These are phyloP conservation scores for Orthosia cruda DNA, from an alignment of 2,888 invertebrate genomes.

Conservation along the genomic window DNA sequence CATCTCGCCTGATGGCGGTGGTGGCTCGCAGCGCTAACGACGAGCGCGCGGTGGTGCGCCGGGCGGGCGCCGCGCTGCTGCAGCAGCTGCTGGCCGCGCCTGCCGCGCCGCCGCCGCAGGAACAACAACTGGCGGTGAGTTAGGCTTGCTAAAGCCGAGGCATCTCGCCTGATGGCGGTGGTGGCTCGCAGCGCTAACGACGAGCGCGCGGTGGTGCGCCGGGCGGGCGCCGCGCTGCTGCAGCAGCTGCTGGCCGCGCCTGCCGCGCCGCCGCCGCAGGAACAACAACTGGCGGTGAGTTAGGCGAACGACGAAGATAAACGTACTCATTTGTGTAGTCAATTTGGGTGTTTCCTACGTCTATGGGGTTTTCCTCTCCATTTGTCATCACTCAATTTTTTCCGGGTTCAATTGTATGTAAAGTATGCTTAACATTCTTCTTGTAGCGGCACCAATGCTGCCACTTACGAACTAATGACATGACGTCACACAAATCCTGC, in stretches of 20 bases:
- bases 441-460: no score
- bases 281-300: slow-evolving; percentile 2
- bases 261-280: background rate
- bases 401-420: background rate
- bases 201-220: slow-evolving; percentile 26
- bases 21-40: no score
- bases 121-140: background rate
- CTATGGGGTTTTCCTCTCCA: background rate
- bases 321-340: background rate
- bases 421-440: no score
- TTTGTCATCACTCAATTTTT: background rate
- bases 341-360: background rate
- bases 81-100: no score
- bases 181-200: slow-evolving; percentile 80
- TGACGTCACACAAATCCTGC: no score
- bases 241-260: slow-evolving; percentile 7
- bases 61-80: no score
- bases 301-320: background rate
- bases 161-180: slow-evolving; percentile 79
- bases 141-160: slow-evolving; percentile 74
- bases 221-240: slow-evolving; percentile 26
- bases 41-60: no score
- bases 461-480: no score
- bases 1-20: no score
- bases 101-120: no score